Evolutionary conservation across 2,113 vertebrate species (phyloP).

Genomic region (Todiramphus chloris): DNA sequence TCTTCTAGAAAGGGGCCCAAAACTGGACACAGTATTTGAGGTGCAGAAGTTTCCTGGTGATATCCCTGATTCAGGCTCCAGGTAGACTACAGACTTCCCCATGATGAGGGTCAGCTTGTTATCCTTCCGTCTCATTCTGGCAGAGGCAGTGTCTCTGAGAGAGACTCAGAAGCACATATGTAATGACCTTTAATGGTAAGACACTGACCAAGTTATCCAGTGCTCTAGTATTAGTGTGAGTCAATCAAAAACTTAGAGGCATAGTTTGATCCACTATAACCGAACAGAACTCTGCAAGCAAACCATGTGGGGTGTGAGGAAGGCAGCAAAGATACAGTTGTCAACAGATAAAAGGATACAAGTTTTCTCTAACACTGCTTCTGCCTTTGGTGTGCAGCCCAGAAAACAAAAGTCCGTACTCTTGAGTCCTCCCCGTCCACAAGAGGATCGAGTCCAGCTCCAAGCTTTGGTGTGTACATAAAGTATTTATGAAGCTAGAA

Average conservation of each 20-base stretch:
- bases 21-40: too few species aligned
- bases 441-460: not conserved
- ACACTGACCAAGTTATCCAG: not conserved
- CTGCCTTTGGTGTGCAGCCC: not conserved
- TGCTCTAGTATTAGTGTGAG: not conserved
- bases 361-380: not conserved
- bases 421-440: not conserved
- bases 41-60: too few species aligned
- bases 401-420: not conserved
- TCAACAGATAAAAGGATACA: not conserved
- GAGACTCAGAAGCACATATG: not conserved
- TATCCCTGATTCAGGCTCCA: too few species aligned
- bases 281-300: not conserved
- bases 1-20: too few species aligned
- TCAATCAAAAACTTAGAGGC: accelerated
- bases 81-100: too few species aligned
- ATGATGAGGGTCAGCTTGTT: too few species aligned
- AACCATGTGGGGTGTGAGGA: not conserved
- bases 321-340: not conserved
- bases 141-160: not conserved
- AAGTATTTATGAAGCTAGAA: not conserved
- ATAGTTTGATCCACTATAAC: not conserved
- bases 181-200: not conserved
- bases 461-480: not conserved
- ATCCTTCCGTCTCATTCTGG: not conserved